Evolutionary conservation across 2,888 invertebrate species (phyloP).

Genomic region (Actias luna): DNA sequence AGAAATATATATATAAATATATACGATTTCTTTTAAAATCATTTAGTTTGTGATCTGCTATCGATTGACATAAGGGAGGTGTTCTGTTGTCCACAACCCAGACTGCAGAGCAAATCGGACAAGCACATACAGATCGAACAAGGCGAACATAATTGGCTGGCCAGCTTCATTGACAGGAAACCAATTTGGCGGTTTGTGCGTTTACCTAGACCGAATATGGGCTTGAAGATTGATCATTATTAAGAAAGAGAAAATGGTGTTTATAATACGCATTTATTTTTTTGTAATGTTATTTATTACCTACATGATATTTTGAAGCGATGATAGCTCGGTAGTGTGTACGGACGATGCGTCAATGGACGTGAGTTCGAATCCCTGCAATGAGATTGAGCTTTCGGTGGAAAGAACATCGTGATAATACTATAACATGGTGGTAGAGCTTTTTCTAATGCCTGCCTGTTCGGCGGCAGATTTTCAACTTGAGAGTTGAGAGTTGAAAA

Average conservation of each 20-base stretch:
- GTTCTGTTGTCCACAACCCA: not conserved
- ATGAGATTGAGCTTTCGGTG: too few relatives aligned
- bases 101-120: constrained; percentile 13
- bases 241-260: not conserved
- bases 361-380: too few relatives aligned
- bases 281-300: too few relatives aligned
- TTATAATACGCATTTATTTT: not conserved
- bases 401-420: too few relatives aligned
- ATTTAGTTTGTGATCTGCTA: not conserved
- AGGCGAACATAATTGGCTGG: constrained; percentile 12
- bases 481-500: too few relatives aligned
- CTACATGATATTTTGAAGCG: too few relatives aligned
- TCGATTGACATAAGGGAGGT: not conserved
- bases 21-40: not conserved
- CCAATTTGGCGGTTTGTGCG: constrained; percentile 10
- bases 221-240: constrained; percentile 1
- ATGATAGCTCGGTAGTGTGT: too few relatives aligned
- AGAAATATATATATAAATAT: too few relatives aligned
- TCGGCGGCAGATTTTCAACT: too few relatives aligned
- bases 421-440: too few relatives aligned
- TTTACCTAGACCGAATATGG: not conserved
- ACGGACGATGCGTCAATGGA: too few relatives aligned
- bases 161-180: constrained; percentile 13
- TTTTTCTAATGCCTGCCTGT: too few relatives aligned
- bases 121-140: not conserved